A percentile compares a stretch with the other conserved stretches of the same genome.
These are phyloP conservation scores for Hololepta plana DNA, from an alignment of 2,888 invertebrate genomes.

Conservation along the genomic window DNA sequence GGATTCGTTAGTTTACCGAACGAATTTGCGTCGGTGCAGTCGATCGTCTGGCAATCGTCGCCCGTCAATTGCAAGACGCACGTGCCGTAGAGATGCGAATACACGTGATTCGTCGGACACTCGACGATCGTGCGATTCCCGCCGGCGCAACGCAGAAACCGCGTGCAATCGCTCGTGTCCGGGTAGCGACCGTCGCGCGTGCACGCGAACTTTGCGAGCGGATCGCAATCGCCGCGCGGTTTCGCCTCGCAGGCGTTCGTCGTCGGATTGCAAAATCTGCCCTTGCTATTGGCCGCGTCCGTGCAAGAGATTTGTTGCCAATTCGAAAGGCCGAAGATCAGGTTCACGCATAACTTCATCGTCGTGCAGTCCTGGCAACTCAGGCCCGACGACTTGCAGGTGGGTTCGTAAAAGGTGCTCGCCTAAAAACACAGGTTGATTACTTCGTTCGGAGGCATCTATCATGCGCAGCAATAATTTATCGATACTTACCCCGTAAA, in stretches of 20 bases:
- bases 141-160: slow-evolving; percentile 6
- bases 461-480: too few relatives aligned
- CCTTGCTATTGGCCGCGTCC: slow-evolving; percentile 2
- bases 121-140: slow-evolving; percentile 5
- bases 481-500: too few relatives aligned
- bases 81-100: slow-evolving; percentile 7
- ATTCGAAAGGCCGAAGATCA: slow-evolving; percentile 5
- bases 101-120: slow-evolving; percentile 7
- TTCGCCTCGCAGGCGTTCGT: slow-evolving; percentile 6
- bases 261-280: slow-evolving; percentile 7
- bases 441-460: too few relatives aligned
- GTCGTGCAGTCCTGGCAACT: slow-evolving; percentile 8
- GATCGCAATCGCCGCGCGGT: slow-evolving; percentile 5
- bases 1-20: too few relatives aligned
- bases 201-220: slow-evolving; percentile 5
- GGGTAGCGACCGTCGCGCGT: slow-evolving; percentile 7
- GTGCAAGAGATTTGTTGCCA: slow-evolving; percentile 7
- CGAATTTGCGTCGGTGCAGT: too few relatives aligned
- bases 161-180: slow-evolving; percentile 4
- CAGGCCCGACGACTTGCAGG: slow-evolving; percentile 7
- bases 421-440: too few relatives aligned
- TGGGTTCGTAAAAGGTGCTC: slow-evolving; percentile 7
- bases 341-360: slow-evolving; percentile 8
- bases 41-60: slow-evolving; percentile 7
- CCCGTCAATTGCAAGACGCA: slow-evolving; percentile 7